Percentiles rank a stretch among this genome's conserved stretches.
Conservation (phyloP, 2,113 vertebrate species). For the Ailurus styani region DNA sequence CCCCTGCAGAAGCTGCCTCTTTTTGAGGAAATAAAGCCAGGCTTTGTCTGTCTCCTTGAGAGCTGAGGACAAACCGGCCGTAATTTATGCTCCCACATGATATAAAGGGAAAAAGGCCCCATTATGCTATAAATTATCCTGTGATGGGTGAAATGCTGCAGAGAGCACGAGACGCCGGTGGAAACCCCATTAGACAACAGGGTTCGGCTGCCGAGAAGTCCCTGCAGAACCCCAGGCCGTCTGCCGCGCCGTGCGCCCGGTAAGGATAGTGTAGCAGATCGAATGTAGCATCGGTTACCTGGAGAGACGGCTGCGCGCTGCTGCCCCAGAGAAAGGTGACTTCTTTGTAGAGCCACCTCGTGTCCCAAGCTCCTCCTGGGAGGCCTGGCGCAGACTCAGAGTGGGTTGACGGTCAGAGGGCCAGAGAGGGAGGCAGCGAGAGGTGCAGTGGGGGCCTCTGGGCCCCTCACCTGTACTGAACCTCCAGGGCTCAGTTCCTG, state of each 20-base stretch:
- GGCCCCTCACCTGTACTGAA: neutral
- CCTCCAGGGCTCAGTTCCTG: neutral
- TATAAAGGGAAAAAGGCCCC: conserved; percentile 77
- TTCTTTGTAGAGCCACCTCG: conserved; percentile 43
- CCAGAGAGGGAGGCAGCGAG: neutral
- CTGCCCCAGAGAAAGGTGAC: conserved; percentile 73
- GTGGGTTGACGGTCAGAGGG: neutral
- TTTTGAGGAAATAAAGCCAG: conserved; percentile 46
- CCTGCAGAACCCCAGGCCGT: conserved; percentile 73
- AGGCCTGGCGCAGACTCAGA: neutral
- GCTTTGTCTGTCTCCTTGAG: conserved; percentile 82
- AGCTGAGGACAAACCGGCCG: conserved; percentile 82
- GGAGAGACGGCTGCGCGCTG: conserved; percentile 31
- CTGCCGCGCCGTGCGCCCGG: conserved; percentile 31
- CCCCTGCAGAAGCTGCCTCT: neutral
- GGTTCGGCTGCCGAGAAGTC: conserved; percentile 73
- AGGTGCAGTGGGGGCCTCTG: no score
- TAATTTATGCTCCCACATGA: conserved; percentile 82
- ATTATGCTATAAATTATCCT: conserved; percentile 84
- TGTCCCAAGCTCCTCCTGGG: neutral
- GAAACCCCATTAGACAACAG: conserved; percentile 82
- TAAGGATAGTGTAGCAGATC: conserved; percentile 59
- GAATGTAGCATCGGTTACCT: conserved; percentile 76
- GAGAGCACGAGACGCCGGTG: conserved; percentile 77
- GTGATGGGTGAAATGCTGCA: conserved; percentile 79